phyloP scores from a whole-genome alignment of 1,140 invertebrate genomes.

The Trichonephila clavata region DNA sequence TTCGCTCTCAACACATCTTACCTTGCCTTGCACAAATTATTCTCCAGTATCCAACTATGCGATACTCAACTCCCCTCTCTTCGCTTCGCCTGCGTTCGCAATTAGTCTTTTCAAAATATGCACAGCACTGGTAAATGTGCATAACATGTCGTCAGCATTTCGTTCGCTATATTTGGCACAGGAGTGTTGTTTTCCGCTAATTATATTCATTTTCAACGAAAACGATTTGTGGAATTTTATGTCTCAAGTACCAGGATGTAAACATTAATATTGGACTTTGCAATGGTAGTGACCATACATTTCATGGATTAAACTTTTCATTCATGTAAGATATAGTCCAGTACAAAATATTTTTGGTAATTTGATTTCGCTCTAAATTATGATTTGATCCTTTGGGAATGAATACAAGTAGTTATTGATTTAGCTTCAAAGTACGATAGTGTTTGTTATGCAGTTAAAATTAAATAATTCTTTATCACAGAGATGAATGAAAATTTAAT shows the following conservation, averaged over 20 bases:
- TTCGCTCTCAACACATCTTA: neutral
- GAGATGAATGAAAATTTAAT: no score
- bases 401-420: no score
- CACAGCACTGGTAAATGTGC: neutral
- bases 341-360: no score
- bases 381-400: no score
- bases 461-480: no score
- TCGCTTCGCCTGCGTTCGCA: neutral
- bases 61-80: neutral
- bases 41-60: neutral
- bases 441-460: no score
- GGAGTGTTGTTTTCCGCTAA: neutral
- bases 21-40: neutral
- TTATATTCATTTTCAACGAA: neutral
- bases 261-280: neutral
- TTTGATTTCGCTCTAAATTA: no score
- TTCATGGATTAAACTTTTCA: neutral
- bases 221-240: neutral
- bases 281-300: neutral
- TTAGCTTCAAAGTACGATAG: no score
- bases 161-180: neutral
- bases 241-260: neutral
- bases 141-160: neutral
- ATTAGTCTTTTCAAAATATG: constrained; percentile 16
- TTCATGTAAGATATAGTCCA: neutral